phyloP scores from a whole-genome alignment of 2,113 vertebrate species.

The Apus apus region DNA sequence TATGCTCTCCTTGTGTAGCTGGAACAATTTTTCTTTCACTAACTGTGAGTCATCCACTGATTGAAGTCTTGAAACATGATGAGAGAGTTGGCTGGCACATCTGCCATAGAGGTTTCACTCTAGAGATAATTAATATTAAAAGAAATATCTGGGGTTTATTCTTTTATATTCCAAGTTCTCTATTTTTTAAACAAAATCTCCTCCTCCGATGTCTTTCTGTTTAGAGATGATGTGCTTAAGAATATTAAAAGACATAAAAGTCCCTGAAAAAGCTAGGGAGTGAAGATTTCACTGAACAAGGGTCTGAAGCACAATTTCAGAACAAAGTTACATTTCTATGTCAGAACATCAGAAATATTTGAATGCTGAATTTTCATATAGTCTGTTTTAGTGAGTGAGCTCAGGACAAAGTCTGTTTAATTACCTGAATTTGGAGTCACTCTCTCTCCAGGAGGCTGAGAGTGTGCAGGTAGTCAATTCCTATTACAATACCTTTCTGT shows the following conservation, averaged over 20 bases:
- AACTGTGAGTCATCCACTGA: slow-evolving; percentile 71
- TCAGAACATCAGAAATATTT: background rate
- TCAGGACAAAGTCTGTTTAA: background rate
- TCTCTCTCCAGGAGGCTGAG: background rate
- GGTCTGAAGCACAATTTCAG: background rate
- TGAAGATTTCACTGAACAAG: background rate
- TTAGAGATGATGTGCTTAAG: slow-evolving; percentile 32
- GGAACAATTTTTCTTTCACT: slow-evolving; percentile 68
- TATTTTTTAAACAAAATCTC: slow-evolving; percentile 49
- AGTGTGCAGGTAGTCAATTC: background rate
- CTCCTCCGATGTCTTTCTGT: background rate
- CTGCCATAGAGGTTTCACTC: slow-evolving; percentile 8
- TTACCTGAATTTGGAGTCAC: background rate
- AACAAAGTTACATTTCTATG: background rate
- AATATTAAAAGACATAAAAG: slow-evolving; percentile 40
- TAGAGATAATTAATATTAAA: slow-evolving; percentile 60
- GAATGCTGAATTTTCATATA: background rate
- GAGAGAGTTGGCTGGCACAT: slow-evolving; percentile 44
- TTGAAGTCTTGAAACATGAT: slow-evolving; percentile 70
- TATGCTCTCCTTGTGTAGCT: slow-evolving; percentile 62
- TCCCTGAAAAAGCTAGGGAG: slow-evolving; percentile 2
- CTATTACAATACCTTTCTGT: background rate
- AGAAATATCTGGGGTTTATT: slow-evolving; percentile 29
- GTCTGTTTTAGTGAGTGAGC: background rate
- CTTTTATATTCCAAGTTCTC: slow-evolving; percentile 44